Evolutionary conservation across 2,797 vertebrate species (phyloP), one percentile per base, ranked within the genome.

Genomic region (Vultur gryphus): DNA sequence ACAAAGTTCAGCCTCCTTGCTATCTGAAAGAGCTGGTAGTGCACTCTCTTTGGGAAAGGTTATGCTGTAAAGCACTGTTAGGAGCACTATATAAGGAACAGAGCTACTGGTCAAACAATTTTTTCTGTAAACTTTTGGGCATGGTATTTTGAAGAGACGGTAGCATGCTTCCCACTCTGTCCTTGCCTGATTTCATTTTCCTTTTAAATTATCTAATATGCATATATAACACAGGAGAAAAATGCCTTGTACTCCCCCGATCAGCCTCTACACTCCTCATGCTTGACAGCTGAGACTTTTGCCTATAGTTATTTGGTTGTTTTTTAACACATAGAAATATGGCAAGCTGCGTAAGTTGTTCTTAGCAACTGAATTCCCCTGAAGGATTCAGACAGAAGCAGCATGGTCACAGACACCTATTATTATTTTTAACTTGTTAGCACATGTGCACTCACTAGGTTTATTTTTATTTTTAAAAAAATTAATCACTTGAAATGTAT

Each of bases 381-480:
- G 81, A 79, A 84, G 73, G 75, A 87, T 72, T 75, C 88, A 95
- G 81, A 88, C 86, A 90, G 91, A 91, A 95, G 67, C 73, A 92
- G 54, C 89, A 90, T 52, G 71, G 70, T 95, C 90, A 89, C 75
- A 93, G 93, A 92, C 90, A 96, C 78, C 55, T 94, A 41, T 76
- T 82, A 84, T 84, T 95, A 97, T 96, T 96, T 97, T 96, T 93
- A 96, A 90, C 92, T 96, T 95, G 88, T 37, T 94, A 83, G 66
- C 86, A 94, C 86, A 88, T 92, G 73, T 92, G 73, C 66, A 49
- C 33, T 95, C 62, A 43, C 37, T 52, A 26, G 62, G 21, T 69
- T 94, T 90, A 84, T 94, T 93, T 93, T 93, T 81, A 43, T 65
- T 86, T 95, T 93, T 51, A 62, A 54, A 70, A 89, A 88, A 87